phyloP scores from a whole-genome alignment of 2,113 vertebrate genomes.

The Eulacestoma nigropectus region DNA sequence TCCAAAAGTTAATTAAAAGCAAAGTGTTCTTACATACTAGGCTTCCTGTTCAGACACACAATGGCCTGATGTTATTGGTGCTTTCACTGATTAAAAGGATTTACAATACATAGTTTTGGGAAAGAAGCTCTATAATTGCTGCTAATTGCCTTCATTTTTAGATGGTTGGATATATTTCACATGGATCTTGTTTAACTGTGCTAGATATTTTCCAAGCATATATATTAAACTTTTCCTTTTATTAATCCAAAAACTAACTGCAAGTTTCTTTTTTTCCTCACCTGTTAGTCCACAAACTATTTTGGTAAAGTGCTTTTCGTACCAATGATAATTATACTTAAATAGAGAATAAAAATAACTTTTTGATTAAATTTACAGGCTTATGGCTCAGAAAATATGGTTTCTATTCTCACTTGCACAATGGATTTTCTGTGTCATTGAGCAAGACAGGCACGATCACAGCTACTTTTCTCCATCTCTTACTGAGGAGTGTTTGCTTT shows the following conservation, averaged over 20 bases:
- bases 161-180: constrained; percentile 44
- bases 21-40: not conserved
- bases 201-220: constrained; percentile 32
- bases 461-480: not conserved
- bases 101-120: constrained; percentile 47
- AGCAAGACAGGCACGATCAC: not conserved
- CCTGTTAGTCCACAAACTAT: not conserved
- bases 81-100: constrained; percentile 42
- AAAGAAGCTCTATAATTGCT: constrained; percentile 55
- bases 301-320: not conserved
- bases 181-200: constrained; percentile 5
- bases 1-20: constrained; percentile 44
- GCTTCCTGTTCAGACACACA: constrained; percentile 52
- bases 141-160: constrained; percentile 61
- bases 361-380: not conserved
- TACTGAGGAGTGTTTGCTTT: not conserved
- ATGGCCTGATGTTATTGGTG: constrained; percentile 25
- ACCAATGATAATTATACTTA: constrained; percentile 12
- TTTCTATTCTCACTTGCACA: not conserved
- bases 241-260: constrained; percentile 14
- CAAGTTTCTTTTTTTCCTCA: not conserved
- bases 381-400: not conserved
- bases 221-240: constrained; percentile 46
- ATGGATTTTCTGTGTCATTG: not conserved
- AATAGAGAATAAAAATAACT: constrained; percentile 23